Evolutionary conservation across 2,888 invertebrate species (phyloP), one percentile per base, ranked within the genome.

Genomic region (Sipunculus nudus): DNA sequence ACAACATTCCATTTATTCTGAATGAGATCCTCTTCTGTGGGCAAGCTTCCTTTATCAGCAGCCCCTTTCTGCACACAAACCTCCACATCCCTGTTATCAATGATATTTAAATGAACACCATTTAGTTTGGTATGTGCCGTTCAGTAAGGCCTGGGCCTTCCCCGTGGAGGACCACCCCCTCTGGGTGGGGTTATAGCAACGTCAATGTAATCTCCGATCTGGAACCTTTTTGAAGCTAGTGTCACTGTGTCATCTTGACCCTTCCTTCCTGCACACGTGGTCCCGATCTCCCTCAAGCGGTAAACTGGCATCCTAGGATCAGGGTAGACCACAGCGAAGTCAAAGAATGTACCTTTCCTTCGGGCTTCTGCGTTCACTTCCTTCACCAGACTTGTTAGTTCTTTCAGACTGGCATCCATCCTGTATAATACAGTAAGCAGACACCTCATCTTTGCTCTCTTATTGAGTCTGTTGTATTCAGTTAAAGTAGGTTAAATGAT

Each of bases 341-440:
- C 96, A 84, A 99, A 98, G 77, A 93, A 94, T 3, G 98, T 98
- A 45, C 98, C 98, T 81, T 95, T 94, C 55, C 92, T 90, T 49
- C 97, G 87, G 0, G 98, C 94, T 81, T 98, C 98, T 5, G 95
- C 94, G 84, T 98, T 98, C 0, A 99, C 98, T 87, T 99, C 98
- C 80, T 96, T 96, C 0, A 99, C 96, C 6, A 99, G 86, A n/a
- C 92, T 92, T 0, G 96, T 96, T 10, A 99, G 88, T 85, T 99
- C 99, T 66, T 95, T 90, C 19, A 99, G 87, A 0, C 96, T 96
- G 3, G 99, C 99, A 85, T 99, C 91, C 88, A 89, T 72, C 82
- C 82, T 82, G 65, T 3, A 60, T 49, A 31, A 16, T 25, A n/a
- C n/a, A n/a, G n/a, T n/a, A n/a, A n/a, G n/a, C n/a, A 21, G 21